Percentiles rank a stretch among this genome's conserved stretches.
phyloP scores from a whole-genome alignment of 2,888 invertebrate genomes.

The Drosophila antonietae region DNA sequence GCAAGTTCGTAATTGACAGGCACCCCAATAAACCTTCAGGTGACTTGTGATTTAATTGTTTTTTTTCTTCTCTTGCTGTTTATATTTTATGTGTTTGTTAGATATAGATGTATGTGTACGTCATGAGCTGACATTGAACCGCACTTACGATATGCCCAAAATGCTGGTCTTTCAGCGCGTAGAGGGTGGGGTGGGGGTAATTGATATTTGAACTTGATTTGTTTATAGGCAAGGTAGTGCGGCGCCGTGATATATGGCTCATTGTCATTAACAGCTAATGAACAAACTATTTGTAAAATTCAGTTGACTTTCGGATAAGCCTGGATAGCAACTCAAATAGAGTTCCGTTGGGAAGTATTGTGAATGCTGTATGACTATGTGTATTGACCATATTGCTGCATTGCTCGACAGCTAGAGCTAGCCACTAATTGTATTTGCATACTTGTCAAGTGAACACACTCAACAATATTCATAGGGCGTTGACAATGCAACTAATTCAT shows the following conservation, averaged over 20 bases:
- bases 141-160: slow-evolving; percentile 57
- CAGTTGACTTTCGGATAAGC: neutral
- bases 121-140: slow-evolving; percentile 58
- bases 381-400: neutral
- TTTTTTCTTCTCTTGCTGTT: slow-evolving; percentile 1
- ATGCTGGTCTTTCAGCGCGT: neutral
- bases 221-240: slow-evolving; percentile 14
- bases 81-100: slow-evolving; percentile 17
- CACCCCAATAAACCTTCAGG: slow-evolving; percentile 63
- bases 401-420: slow-evolving; percentile 1
- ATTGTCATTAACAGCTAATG: slow-evolving; percentile 38
- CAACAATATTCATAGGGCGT: slow-evolving; percentile 28
- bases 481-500: slow-evolving; percentile 54
- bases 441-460: slow-evolving; percentile 38
- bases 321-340: neutral
- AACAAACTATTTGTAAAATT: slow-evolving; percentile 10
- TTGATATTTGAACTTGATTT: slow-evolving; percentile 69
- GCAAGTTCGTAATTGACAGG: slow-evolving; percentile 58
- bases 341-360: slow-evolving; percentile 30
- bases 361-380: neutral
- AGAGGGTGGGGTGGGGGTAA: slow-evolving; percentile 36
- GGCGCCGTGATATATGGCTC: slow-evolving; percentile 29
- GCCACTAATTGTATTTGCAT: slow-evolving; percentile 56
- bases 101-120: slow-evolving; percentile 15
- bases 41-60: slow-evolving; percentile 48